A percentile compares a stretch with the other conserved stretches of the same genome.
Evolutionary conservation across 1,140 invertebrate genomes (phyloP).

Genomic region (Physella acuta): DNA sequence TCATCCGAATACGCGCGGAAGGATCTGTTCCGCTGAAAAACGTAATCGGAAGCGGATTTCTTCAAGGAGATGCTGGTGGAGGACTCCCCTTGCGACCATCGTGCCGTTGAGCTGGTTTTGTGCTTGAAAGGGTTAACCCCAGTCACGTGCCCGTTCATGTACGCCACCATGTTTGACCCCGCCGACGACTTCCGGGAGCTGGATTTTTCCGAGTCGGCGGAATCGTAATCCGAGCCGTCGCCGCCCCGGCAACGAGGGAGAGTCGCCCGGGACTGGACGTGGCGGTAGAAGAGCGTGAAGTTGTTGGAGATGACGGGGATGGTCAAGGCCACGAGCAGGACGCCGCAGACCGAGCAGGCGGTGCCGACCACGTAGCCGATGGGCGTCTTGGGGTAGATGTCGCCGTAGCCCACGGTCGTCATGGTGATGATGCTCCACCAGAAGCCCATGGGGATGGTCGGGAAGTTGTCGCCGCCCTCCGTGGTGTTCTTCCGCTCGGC

Average conservation of each 20-base stretch:
- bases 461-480: conserved; percentile 46
- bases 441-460: conserved; percentile 59
- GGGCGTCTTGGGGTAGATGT: conserved; percentile 47
- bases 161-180: conserved; percentile 42
- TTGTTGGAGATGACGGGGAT: conserved; percentile 58
- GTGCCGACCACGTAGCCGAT: conserved; percentile 64
- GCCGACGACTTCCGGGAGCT: conserved; percentile 40
- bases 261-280: conserved; percentile 44
- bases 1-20: conserved; percentile 48
- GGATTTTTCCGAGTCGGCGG: conserved; percentile 29
- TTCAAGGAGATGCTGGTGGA: conserved; percentile 35
- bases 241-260: conserved; percentile 30
- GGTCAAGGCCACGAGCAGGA: conserved; percentile 52
- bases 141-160: conserved; percentile 44
- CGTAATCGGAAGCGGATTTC: conserved; percentile 35
- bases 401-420: conserved; percentile 64
- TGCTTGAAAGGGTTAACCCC: conserved; percentile 23
- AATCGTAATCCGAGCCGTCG: conserved; percentile 19
- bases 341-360: conserved; percentile 51
- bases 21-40: conserved; percentile 35
- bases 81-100: conserved; percentile 41
- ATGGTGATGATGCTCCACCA: conserved; percentile 67
- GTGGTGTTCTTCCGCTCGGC: conserved; percentile 73
- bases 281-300: conserved; percentile 55
- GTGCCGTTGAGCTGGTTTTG: conserved; percentile 14